Conservation (phyloP, 2,888 invertebrate species). For the Gibbula magus region DNA sequence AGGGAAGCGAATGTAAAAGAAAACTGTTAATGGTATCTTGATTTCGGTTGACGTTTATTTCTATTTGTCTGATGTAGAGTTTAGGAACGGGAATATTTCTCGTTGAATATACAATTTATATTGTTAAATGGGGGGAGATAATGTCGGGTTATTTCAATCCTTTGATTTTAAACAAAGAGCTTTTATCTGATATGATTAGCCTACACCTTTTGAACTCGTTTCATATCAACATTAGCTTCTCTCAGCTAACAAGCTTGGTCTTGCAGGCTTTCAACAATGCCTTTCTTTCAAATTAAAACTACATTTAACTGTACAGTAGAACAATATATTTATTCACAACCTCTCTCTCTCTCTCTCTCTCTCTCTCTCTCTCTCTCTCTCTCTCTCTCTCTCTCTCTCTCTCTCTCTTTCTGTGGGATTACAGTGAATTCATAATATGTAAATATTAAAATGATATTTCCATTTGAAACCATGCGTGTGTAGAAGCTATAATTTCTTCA, state of each 20-base stretch:
- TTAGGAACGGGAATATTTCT: too few species aligned
- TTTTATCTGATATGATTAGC: neutral
- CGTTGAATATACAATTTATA: too few species aligned
- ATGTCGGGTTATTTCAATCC: too few species aligned
- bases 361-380: slow-evolving; percentile 23
- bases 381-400: slow-evolving; percentile 27
- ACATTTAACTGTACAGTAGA: too few species aligned
- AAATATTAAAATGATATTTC: neutral
- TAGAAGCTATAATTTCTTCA: too few species aligned
- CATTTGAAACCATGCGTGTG: too few species aligned
- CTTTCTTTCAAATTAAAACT: too few species aligned
- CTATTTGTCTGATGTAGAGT: too few species aligned
- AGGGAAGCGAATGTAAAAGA: neutral
- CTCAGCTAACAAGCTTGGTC: neutral
- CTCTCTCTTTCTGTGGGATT: slow-evolving; percentile 21
- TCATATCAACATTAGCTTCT: neutral
- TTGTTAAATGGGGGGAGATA: too few species aligned
- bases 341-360: slow-evolving; percentile 26
- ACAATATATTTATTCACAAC: neutral
- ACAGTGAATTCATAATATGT: neutral
- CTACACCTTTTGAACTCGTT: neutral
- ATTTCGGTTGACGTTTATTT: too few species aligned
- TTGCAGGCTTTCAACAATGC: neutral
- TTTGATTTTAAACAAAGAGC: too few species aligned
- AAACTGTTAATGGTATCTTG: too few species aligned